Percentiles rank a stretch among this genome's conserved stretches.
phyloP scores from a whole-genome alignment of 2,888 invertebrate species.

The Cosmia trapezina region DNA sequence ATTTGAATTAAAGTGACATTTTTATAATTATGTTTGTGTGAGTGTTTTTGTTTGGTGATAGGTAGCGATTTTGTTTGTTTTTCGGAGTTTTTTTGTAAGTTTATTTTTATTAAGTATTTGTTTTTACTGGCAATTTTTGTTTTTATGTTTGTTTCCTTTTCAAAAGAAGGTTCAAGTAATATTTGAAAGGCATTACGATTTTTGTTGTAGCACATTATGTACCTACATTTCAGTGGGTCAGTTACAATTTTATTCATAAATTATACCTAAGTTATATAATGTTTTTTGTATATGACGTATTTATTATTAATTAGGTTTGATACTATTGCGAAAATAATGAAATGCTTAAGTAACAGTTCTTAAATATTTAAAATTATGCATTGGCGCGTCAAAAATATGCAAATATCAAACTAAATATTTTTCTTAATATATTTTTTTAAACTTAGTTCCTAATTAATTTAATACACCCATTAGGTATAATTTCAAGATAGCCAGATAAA shows the following conservation, averaged over 20 bases:
- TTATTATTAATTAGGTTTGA: not conserved
- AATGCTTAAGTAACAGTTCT: not conserved
- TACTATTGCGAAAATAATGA: not conserved
- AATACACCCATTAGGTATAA: not conserved
- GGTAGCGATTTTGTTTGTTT: slow-evolving; percentile 18
- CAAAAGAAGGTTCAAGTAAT: not conserved
- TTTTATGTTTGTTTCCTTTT: slow-evolving; percentile 10
- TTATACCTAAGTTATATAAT: not conserved
- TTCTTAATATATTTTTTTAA: not conserved
- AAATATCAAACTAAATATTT: not conserved
- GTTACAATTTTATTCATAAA: not conserved
- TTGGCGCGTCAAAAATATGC: not conserved
- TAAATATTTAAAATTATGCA: not conserved
- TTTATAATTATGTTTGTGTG: slow-evolving; percentile 52
- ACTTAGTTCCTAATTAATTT: not conserved
- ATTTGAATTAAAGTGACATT: slow-evolving; percentile 42
- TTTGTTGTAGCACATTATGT: not conserved
- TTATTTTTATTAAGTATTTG: slow-evolving; percentile 26
- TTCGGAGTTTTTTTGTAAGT: slow-evolving; percentile 53
- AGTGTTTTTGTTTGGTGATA: slow-evolving; percentile 50
- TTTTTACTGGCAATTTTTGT: not conserved
- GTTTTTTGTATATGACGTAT: not conserved
- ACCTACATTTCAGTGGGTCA: not conserved
- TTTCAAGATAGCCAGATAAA: not conserved
- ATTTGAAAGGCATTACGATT: not conserved